Evolutionary conservation across 2,113 vertebrate genomes (phyloP).

Genomic region (Syngnathoides biaculeatus): DNA sequence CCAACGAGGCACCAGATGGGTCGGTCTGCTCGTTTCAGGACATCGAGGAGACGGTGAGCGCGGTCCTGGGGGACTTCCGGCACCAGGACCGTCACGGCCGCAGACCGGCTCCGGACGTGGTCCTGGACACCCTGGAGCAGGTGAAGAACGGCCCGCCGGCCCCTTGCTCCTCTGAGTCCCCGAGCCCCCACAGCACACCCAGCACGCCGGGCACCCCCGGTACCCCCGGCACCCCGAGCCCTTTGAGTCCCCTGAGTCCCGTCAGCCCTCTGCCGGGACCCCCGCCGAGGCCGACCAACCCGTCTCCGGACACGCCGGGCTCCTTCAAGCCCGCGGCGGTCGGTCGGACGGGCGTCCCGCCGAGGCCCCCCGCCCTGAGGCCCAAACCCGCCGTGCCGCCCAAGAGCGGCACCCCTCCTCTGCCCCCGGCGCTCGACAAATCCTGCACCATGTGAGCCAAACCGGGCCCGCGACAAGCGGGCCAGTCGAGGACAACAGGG

Average conservation of each 20-base stretch:
- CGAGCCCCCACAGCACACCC: slow-evolving; percentile 81
- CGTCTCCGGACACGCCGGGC: slow-evolving; percentile 85
- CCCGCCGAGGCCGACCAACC: slow-evolving; percentile 58
- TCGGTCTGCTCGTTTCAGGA: slow-evolving; percentile 73
- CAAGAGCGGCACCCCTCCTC: slow-evolving; percentile 88
- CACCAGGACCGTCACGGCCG: slow-evolving; percentile 90
- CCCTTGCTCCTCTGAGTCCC: slow-evolving; percentile 86
- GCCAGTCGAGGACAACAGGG: slow-evolving; percentile 72
- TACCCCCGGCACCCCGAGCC: slow-evolving; percentile 73
- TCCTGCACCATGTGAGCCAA: slow-evolving; percentile 94
- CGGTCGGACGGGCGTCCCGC: slow-evolving; percentile 85
- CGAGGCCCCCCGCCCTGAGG: slow-evolving; percentile 90
- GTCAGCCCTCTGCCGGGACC: slow-evolving; percentile 68
- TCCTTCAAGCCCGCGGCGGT: slow-evolving; percentile 86
- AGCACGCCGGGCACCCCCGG: slow-evolving; percentile 66
- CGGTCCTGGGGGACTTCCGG: slow-evolving; percentile 87
- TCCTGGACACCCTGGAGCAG: slow-evolving; percentile 96
- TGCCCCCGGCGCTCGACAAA: slow-evolving; percentile 88
- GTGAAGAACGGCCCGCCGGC: slow-evolving; percentile 83
- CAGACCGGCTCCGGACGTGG: slow-evolving; percentile 89
- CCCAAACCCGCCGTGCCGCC: slow-evolving; percentile 93
- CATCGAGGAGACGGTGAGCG: slow-evolving; percentile 94
- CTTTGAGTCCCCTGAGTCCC: slow-evolving; percentile 78
- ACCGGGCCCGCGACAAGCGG: slow-evolving; percentile 58
- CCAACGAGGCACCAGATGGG: no score